phyloP scores from a whole-genome alignment of 2,888 invertebrate genomes.

The Parnassius mnemosyne region DNA sequence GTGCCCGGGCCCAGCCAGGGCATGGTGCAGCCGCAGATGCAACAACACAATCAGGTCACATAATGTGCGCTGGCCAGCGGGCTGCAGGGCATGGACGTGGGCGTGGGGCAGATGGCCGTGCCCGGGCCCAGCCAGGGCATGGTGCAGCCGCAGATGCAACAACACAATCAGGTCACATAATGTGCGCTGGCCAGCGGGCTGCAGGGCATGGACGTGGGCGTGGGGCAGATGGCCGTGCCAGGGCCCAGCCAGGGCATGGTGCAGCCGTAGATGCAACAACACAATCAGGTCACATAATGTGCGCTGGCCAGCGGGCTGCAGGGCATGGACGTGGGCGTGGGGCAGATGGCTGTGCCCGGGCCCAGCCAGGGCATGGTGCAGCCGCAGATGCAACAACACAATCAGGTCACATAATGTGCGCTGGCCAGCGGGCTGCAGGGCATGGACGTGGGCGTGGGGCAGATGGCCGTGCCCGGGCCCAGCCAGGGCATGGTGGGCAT shows the following conservation, averaged over 20 bases:
- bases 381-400: too few species aligned
- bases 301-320: too few species aligned
- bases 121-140: constrained; percentile 42
- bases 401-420: too few species aligned
- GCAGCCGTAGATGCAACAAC: too few species aligned
- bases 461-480: constrained; percentile 38
- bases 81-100: constrained; percentile 34
- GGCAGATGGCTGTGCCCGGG: too few species aligned
- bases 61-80: constrained; percentile 21
- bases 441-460: constrained; percentile 37
- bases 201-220: too few species aligned
- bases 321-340: too few species aligned
- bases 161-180: constrained; percentile 41
- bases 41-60: constrained; percentile 47
- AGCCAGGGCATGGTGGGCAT: constrained; percentile 40
- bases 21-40: constrained; percentile 62
- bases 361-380: too few species aligned
- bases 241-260: too few species aligned
- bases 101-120: constrained; percentile 38
- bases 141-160: constrained; percentile 64
- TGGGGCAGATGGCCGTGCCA: too few species aligned
- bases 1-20: constrained; percentile 40
- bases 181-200: too few species aligned
- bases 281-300: too few species aligned
- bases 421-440: constrained; percentile 21